Evolutionary conservation across 2,797 vertebrate genomes (phyloP).

Genomic region (Typhlichthys subterraneus): DNA sequence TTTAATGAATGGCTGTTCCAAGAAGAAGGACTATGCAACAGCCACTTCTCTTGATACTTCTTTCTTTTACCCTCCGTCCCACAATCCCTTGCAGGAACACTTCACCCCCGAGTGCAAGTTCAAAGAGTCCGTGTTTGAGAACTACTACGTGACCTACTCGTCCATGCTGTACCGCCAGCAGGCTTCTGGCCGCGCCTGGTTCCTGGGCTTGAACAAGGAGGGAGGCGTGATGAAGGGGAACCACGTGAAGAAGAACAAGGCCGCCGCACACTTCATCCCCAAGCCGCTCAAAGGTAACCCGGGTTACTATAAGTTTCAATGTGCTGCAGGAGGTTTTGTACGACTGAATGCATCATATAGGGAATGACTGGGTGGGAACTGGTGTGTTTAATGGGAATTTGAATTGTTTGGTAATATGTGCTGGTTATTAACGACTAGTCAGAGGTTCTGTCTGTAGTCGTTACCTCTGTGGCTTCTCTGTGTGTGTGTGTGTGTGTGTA

Average conservation of each 20-base stretch:
- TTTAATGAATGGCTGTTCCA: conserved; percentile 25
- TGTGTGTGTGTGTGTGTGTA: conserved; percentile 42
- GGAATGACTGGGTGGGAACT: too few relatives aligned
- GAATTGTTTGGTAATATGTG: too few relatives aligned
- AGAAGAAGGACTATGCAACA: not conserved
- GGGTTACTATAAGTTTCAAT: not conserved
- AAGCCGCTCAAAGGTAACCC: conserved; percentile 96
- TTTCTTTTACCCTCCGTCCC: conserved; percentile 23
- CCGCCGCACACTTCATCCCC: conserved; percentile 96
- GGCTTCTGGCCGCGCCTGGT: conserved; percentile 95
- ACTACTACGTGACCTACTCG: conserved; percentile 98
- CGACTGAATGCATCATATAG: too few relatives aligned
- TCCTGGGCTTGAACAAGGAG: conserved; percentile 97
- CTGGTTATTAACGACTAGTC: too few relatives aligned
- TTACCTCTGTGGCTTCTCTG: conserved; percentile 8
- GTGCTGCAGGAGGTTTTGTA: too few relatives aligned
- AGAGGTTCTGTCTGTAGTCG: too few relatives aligned
- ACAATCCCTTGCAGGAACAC: conserved; percentile 84
- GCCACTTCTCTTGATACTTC: not conserved
- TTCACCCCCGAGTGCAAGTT: conserved; percentile 99
- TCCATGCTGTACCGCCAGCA: conserved; percentile 98
- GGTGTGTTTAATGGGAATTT: too few relatives aligned
- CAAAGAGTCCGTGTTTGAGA: conserved; percentile 99
- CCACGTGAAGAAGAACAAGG: conserved; percentile 98
- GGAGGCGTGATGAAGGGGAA: conserved; percentile 98